A percentile compares a stretch with the other conserved stretches of the same genome.
These are phyloP conservation scores for Sandelia bainsii DNA, from an alignment of 2,797 vertebrate genomes.

Conservation along the genomic window DNA sequence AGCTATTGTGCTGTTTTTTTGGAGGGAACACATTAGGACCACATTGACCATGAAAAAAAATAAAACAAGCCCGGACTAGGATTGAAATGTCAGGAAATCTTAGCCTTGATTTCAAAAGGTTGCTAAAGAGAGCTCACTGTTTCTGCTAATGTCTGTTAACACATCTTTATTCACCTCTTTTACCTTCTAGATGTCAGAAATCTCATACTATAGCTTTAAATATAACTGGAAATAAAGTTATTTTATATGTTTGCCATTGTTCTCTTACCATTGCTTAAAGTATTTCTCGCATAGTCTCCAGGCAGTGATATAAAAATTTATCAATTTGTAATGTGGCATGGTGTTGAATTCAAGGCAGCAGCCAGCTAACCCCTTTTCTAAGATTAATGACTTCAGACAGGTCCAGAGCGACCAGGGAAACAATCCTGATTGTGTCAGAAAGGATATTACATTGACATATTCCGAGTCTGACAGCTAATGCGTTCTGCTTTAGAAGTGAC, in stretches of 20 bases:
- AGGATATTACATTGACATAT: conserved; percentile 86
- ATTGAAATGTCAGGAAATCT: conserved; percentile 3
- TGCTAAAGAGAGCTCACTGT: not conserved
- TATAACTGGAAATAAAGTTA: conserved; percentile 20
- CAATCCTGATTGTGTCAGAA: conserved; percentile 85
- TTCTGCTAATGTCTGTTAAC: not conserved
- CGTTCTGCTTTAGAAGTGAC: conserved; percentile 79
- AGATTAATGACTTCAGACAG: conserved; percentile 87
- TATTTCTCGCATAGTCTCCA: conserved; percentile 58
- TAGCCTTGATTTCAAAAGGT: not conserved
- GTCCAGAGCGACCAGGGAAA: conserved; percentile 83
- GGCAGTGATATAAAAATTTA: conserved; percentile 76
- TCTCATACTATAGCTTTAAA: conserved; percentile 23
- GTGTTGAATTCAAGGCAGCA: conserved; percentile 75
- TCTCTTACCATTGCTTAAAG: conserved; percentile 32
- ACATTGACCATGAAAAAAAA: not conserved
- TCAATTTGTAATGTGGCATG: conserved; percentile 80
- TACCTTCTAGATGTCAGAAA: conserved; percentile 20
- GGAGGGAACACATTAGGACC: not conserved
- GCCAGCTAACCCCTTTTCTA: conserved; percentile 69
- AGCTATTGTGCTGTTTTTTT: not conserved
- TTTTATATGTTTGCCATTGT: conserved; percentile 34
- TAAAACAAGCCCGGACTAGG: not conserved
- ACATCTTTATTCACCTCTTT: conserved; percentile 4
- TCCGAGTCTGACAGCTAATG: conserved; percentile 82